Evolutionary conservation across 2,888 invertebrate species (phyloP).

Genomic region (Hypomecis punctinalis): DNA sequence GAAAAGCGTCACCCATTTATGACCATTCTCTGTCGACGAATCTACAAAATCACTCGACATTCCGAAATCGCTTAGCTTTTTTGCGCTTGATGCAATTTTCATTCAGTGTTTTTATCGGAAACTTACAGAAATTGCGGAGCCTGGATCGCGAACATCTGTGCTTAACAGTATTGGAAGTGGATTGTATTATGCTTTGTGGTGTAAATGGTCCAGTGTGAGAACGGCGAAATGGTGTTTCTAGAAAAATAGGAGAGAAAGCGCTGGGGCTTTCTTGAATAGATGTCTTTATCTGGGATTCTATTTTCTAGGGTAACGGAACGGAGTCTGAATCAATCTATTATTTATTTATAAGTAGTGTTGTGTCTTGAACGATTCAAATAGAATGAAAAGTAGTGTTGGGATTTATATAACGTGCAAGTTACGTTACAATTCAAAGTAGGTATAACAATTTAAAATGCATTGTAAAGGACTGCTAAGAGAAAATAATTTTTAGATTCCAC

Average conservation of each 20-base stretch:
- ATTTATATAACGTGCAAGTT: too few species aligned
- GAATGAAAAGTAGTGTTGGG: too few species aligned
- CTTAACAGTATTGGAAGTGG: slow-evolving; percentile 29
- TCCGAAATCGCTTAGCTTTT: slow-evolving; percentile 40
- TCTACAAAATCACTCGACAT: slow-evolving; percentile 31
- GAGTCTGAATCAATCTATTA: too few species aligned
- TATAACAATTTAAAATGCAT: too few species aligned
- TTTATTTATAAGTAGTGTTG: too few species aligned
- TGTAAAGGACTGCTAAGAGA: too few species aligned
- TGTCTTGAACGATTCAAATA: too few species aligned
- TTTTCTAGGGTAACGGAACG: neutral
- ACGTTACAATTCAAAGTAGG: too few species aligned
- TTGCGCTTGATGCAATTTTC: slow-evolving; percentile 45
- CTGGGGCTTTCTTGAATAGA: slow-evolving; percentile 1
- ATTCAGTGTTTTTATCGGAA: slow-evolving; percentile 39
- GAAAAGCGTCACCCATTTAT: neutral
- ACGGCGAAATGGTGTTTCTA: slow-evolving; percentile 11
- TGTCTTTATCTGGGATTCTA: slow-evolving; percentile 1
- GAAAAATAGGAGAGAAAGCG: slow-evolving; percentile 14
- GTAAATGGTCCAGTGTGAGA: slow-evolving; percentile 18
- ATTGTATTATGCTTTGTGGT: slow-evolving; percentile 29
- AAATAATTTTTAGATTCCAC: too few species aligned
- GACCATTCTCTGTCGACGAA: slow-evolving; percentile 19
- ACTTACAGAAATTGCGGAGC: slow-evolving; percentile 32
- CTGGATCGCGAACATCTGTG: slow-evolving; percentile 26